Percentiles rank a stretch among this genome's conserved stretches.
These are phyloP conservation scores for Hirtodrosophila alboralis DNA, from an alignment of 2,888 invertebrate genomes.

Conservation along the genomic window DNA sequence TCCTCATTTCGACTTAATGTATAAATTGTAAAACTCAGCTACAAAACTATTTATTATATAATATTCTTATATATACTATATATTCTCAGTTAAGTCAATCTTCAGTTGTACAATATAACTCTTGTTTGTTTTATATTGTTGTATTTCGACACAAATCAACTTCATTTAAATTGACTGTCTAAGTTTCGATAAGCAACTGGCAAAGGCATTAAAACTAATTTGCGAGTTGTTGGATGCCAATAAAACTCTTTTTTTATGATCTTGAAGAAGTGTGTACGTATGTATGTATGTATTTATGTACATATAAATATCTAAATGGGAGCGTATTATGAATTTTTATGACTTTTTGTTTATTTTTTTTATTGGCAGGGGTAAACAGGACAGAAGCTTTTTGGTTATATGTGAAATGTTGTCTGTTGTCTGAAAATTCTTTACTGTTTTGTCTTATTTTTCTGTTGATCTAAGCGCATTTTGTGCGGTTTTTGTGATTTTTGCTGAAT, in stretches of 20 bases:
- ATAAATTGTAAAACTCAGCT: no score
- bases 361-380: background rate
- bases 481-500: constrained; percentile 72
- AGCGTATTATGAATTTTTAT: constrained; percentile 52
- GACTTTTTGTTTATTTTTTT: constrained; percentile 3
- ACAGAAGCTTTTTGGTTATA: background rate
- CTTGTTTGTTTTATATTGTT: background rate
- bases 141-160: background rate
- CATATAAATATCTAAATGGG: constrained; percentile 23
- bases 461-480: constrained; percentile 68
- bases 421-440: constrained; percentile 21
- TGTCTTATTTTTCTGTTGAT: constrained; percentile 58
- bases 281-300: background rate
- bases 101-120: no score
- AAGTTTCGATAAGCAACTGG: constrained; percentile 14
- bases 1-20: no score
- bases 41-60: no score
- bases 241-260: constrained; percentile 51
- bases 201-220: constrained; percentile 44
- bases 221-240: constrained; percentile 36
- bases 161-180: background rate
- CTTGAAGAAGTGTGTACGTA: constrained; percentile 6
- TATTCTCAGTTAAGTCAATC: no score
- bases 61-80: no score
- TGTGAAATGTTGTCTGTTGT: constrained; percentile 19